Conservation (phyloP, 2,888 invertebrate genomes). For the Agriopis aurantiaria region DNA sequence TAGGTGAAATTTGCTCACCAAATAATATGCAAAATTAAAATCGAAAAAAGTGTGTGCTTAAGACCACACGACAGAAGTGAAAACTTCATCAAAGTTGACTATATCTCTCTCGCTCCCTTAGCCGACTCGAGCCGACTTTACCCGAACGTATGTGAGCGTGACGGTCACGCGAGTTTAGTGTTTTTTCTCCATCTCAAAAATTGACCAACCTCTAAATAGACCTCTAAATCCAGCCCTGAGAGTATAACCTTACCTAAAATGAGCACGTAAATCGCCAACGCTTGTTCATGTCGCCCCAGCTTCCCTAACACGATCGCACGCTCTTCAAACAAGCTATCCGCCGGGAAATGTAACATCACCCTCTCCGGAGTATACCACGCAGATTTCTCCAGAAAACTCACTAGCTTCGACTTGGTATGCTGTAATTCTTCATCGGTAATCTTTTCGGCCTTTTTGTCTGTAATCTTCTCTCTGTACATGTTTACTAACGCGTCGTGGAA, state of each 20-base stretch:
- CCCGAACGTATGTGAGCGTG: too few species aligned
- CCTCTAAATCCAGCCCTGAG: too few species aligned
- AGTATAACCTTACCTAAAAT: constrained; percentile 86
- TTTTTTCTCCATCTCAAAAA: too few species aligned
- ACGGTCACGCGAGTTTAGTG: too few species aligned
- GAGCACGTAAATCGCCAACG: constrained; percentile 96
- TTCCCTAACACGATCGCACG: constrained; percentile 97
- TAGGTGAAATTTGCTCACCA: too few species aligned
- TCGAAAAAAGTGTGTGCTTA: too few species aligned
- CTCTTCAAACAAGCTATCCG: constrained; percentile 95
- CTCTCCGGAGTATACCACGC: constrained; percentile 94
- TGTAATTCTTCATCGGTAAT: constrained; percentile 72
- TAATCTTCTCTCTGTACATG: constrained; percentile 93
- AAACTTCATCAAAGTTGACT: too few species aligned
- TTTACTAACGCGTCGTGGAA: constrained; percentile 97
- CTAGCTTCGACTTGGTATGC: constrained; percentile 85
- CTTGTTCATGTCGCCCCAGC: constrained; percentile 96
- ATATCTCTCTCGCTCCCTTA: too few species aligned
- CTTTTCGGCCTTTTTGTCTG: constrained; percentile 65
- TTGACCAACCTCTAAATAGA: background rate
- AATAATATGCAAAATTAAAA: too few species aligned
- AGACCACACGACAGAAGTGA: too few species aligned
- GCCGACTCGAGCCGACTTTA: too few species aligned
- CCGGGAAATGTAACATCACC: constrained; percentile 94
- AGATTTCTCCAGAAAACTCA: constrained; percentile 93